These are phyloP conservation scores for Sinella curviseta DNA, from an alignment of 1,140 invertebrate genomes.

Conservation along the genomic window DNA sequence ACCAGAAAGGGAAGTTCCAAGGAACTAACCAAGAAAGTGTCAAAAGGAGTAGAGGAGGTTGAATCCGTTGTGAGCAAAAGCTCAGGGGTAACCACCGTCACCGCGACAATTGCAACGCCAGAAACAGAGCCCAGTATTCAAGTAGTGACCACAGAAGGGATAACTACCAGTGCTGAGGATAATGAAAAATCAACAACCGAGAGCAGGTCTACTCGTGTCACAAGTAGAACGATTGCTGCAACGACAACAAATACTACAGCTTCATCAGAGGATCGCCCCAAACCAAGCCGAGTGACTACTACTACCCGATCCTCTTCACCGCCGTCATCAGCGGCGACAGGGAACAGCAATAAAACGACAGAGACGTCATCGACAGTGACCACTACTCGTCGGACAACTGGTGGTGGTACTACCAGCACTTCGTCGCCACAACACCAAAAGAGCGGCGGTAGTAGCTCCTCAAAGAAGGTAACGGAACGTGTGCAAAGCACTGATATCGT, in stretches of 20 bases:
- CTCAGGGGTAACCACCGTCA: too few species aligned
- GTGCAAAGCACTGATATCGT: constrained; percentile 61
- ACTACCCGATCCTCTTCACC: background rate
- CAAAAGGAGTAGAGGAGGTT: background rate
- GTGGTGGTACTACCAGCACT: constrained; percentile 21
- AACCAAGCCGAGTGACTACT: background rate
- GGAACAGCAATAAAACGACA: too few species aligned
- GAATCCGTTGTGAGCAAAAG: background rate
- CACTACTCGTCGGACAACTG: constrained; percentile 5
- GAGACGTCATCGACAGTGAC: background rate
- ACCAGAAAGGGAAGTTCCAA: constrained; percentile 5
- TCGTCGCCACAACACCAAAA: constrained; percentile 2
- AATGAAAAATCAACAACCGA: background rate
- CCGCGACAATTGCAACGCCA: too few species aligned
- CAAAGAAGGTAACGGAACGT: constrained; percentile 24
- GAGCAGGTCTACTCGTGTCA: background rate
- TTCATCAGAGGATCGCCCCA: background rate
- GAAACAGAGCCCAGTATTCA: too few species aligned
- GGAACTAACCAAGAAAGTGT: background rate
- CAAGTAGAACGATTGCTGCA: background rate
- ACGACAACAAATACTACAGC: background rate
- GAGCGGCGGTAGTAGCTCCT: background rate
- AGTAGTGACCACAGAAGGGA: too few species aligned
- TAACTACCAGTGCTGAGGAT: background rate
- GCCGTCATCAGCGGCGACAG: too few species aligned